Percentiles rank a stretch among this genome's conserved stretches.
These are phyloP conservation scores for Epizoanthus fatuus DNA, from an alignment of 92 coral and sea anemone genomes.

Conservation along the genomic window DNA sequence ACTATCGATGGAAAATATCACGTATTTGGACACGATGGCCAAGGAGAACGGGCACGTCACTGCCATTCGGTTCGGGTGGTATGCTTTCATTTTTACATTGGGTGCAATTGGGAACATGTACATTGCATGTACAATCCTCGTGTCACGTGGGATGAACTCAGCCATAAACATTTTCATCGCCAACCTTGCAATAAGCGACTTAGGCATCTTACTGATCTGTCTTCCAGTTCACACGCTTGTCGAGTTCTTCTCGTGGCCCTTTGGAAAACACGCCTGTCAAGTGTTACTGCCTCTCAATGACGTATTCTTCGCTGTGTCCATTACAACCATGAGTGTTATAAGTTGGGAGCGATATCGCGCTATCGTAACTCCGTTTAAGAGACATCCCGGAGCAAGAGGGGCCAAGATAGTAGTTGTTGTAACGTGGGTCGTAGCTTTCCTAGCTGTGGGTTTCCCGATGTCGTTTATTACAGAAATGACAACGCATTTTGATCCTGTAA, in stretches of 20 bases:
- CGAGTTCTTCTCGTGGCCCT: constrained; percentile 87
- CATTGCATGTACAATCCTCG: constrained; percentile 73
- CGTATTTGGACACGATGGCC: too few species aligned
- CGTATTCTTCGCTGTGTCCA: constrained; percentile 89
- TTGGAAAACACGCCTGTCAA: constrained; percentile 81
- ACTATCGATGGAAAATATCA: neutral
- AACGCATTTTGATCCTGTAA: constrained; percentile 52
- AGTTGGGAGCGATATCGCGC: constrained; percentile 86
- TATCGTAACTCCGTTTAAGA: constrained; percentile 82
- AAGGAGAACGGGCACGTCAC: constrained; percentile 36
- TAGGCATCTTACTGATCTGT: constrained; percentile 80
- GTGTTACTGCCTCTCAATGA: constrained; percentile 80
- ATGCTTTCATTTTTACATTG: constrained; percentile 79
- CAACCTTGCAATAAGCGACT: constrained; percentile 86
- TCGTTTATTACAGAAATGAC: constrained; percentile 74
- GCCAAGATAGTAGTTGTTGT: constrained; percentile 74
- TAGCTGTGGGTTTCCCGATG: constrained; percentile 84
- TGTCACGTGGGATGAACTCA: constrained; percentile 76
- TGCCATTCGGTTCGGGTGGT: constrained; percentile 85
- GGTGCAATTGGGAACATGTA: constrained; percentile 86
- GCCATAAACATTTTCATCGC: constrained; percentile 86
- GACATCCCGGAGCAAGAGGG: constrained; percentile 56
- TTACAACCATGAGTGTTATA: constrained; percentile 80
- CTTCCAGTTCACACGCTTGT: constrained; percentile 76
- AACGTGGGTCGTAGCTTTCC: constrained; percentile 81